Evolutionary conservation across 2,888 invertebrate species (phyloP), one percentile per base, ranked within the genome.

Genomic region (Hypomecis atomaria): DNA sequence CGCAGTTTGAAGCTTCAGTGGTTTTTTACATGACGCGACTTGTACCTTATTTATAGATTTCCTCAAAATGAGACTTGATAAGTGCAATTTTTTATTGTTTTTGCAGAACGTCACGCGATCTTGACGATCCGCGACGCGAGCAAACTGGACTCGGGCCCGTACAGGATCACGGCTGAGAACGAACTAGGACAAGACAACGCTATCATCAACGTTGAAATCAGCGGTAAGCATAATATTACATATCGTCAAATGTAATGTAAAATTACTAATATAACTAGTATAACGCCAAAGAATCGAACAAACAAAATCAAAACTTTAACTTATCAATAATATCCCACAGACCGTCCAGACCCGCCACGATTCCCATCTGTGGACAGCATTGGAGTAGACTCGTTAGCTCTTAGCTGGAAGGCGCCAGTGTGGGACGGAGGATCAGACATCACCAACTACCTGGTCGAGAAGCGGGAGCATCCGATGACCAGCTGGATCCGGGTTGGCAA

Each of bases 381-480:
- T 84, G 98, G 96, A 77, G 96, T 95, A 75, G 99, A 99, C 82
- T 98, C 98, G 0, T 93, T 99, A 67, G 97, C 98, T 0, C 93
- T 99, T 40, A 95, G 96, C 62, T 99, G 99, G 99, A 98, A 99
- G 87, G 96, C 99, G 50, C 98, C 99, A 6, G 94, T 97, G 1
- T 98, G 98, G 97, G 99, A 99, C 91, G 99, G 99, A 45, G 99
- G 99, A 42, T 98, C 98, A 70, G 97, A 98, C 79, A 98, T 99
- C 84, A 99, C 99, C 59, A 98, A 98, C 85, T 98, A 99, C 82
- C 92, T 99, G 76, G 97, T 99, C 10, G 99, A 99, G 92, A 99
- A 98, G 90, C 94, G 97, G 38, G 99, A 99, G 83, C 96, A 97
- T 81, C 98, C 98, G n/a, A 96, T 98, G 95, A 95, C 96, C 66